Conservation (phyloP, 1,140 invertebrate species). For the Dysdera silvatica region DNA sequence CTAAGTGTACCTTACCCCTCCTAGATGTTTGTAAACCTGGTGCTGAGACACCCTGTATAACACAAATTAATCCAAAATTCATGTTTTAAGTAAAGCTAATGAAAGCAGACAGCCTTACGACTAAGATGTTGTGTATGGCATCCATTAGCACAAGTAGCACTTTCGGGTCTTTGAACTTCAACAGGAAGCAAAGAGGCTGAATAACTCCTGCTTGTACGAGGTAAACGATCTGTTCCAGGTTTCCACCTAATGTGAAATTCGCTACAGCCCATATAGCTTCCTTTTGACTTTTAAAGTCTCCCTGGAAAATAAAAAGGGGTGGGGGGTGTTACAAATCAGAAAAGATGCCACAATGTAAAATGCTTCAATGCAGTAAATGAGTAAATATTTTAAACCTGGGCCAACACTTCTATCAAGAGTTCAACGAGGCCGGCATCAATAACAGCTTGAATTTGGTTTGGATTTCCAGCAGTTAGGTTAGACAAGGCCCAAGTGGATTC, state of each 20-base stretch:
- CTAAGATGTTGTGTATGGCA: conserved; percentile 83
- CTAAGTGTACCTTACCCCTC: no score
- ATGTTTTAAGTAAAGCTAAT: no score
- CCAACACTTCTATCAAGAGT: conserved; percentile 84
- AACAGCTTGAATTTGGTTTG: conserved; percentile 90
- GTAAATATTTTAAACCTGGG: no score
- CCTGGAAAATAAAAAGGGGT: conserved; percentile 45
- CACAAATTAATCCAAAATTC: conserved; percentile 2
- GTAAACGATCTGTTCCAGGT: conserved; percentile 67
- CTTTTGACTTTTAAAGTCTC: conserved; percentile 97
- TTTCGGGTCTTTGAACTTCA: conserved; percentile 82
- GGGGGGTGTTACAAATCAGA: conserved; percentile 39
- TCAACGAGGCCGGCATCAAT: conserved; percentile 89
- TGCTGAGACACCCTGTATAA: no score
- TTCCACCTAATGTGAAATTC: conserved; percentile 95
- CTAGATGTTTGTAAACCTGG: no score
- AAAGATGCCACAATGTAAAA: conserved; percentile 46
- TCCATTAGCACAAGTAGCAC: conserved; percentile 78
- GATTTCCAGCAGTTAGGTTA: conserved; percentile 97
- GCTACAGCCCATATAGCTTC: conserved; percentile 98
- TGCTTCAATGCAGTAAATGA: no score
- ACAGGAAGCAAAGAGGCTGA: conserved; percentile 72
- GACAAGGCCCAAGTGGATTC: conserved; percentile 99
- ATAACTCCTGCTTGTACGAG: conserved; percentile 84
- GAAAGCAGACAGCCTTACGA: conserved; percentile 48